Evolutionary conservation across 2,797 vertebrate species (phyloP), one percentile per base, ranked within the genome.

Genomic region (Galaxias olidus): DNA sequence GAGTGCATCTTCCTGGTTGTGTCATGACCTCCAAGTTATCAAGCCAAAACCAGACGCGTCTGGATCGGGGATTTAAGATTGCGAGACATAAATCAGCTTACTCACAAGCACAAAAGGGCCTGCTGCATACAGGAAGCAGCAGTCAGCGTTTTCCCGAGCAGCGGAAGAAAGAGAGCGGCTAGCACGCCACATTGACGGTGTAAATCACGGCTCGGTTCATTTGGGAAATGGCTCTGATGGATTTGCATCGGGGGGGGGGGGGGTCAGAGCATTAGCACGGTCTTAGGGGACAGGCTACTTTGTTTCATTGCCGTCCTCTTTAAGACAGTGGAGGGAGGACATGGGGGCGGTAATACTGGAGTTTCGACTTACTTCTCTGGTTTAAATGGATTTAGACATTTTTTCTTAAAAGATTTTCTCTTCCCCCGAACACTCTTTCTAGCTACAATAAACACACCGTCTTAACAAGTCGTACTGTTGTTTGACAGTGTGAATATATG

Each of bases 151-250:
- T 83, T 83, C 59, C 3, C 0, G 65, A 73, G 61, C 60, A 41
- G 73, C 71, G 5, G 59, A 59, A 42, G 69, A 71, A n/a, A 76
- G 76, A 77, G 54, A 84, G 76, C 6, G 6, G 30, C 6, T 30
- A 2, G 6, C 2, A 30, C 30, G 30, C 69, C 75, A 50, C 59
- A 63, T 69, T 73, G 85, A 86, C 76, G 57, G 75, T 60, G 73
- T 88, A 82, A 88, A 84, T 86, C 86, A 88, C 79, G 83, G 79
- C 86, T 87, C 84, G 83, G 84, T 82, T 88, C 83, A 87, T 88
- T 87, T 87, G 72, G 79, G 77, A 75, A 85, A 86, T 77, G 81
- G 78, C 84, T 46, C 53, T 86, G 84, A 82, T 82, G 83, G 84
- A 86, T 88, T 84, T 82, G 84, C 75, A 81, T 45, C 30, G 71